phyloP scores from a whole-genome alignment of 2,113 vertebrate species.

The Falcunculus frontatus region DNA sequence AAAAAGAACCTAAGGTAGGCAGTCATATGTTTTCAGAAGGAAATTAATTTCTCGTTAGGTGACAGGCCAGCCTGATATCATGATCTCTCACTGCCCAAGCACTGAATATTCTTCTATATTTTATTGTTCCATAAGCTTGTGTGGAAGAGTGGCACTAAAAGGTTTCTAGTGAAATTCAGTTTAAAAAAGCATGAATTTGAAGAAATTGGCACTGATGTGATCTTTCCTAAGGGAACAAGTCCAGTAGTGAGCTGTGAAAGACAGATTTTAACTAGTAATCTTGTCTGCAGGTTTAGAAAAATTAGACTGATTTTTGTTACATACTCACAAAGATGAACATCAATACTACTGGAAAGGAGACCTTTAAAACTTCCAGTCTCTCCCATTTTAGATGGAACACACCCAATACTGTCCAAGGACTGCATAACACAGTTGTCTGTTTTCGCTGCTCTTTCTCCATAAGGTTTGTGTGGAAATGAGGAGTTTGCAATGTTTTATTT shows the following conservation, averaged over 20 bases:
- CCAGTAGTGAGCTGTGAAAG: background rate
- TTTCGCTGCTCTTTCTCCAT: conserved; percentile 37
- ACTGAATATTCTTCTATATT: background rate
- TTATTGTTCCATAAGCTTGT: background rate
- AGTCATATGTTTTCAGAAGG: background rate
- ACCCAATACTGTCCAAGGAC: background rate
- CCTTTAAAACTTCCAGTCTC: background rate
- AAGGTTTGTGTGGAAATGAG: conserved; percentile 22
- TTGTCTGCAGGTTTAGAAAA: background rate
- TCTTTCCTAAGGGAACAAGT: conserved; percentile 22
- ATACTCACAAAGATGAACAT: background rate
- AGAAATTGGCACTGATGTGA: background rate
- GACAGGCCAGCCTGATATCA: background rate
- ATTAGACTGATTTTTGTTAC: background rate
- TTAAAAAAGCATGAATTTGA: background rate
- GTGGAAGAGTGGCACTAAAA: background rate
- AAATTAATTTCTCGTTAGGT: background rate
- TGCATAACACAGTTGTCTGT: background rate
- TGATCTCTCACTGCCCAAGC: background rate
- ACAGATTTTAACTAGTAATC: background rate
- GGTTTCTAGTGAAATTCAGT: background rate
- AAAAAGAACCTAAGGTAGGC: rapidly evolving
- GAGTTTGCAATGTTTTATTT: conserved; percentile 7
- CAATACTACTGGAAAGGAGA: background rate
- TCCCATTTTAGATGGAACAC: background rate